Conservation (phyloP, 2,888 invertebrate species). For the Orchesella flavescens region DNA sequence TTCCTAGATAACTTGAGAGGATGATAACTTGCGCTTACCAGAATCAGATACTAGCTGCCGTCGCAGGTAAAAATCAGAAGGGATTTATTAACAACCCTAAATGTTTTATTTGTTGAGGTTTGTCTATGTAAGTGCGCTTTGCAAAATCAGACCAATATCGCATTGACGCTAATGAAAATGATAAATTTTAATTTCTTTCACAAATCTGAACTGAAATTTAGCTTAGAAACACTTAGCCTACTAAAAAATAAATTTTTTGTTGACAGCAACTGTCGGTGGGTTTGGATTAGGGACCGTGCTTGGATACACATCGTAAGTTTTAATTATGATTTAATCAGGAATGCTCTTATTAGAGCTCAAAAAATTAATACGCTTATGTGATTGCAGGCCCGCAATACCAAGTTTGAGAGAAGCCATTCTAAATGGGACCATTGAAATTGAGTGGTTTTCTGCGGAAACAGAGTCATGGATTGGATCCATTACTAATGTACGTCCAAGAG, state of each 20-base stretch:
- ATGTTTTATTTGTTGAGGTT: too few relatives aligned
- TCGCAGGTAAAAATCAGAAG: constrained; percentile 53
- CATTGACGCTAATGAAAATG: too few relatives aligned
- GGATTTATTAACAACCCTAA: too few relatives aligned
- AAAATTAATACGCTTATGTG: too few relatives aligned
- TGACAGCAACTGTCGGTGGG: constrained; percentile 84
- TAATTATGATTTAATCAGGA: too few relatives aligned
- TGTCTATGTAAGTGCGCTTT: too few relatives aligned
- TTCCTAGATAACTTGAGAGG: neutral
- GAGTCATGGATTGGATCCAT: constrained; percentile 64
- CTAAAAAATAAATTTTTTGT: neutral
- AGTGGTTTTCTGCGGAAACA: neutral
- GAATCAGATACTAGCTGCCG: constrained; percentile 59
- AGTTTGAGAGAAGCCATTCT: constrained; percentile 2
- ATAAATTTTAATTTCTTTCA: too few relatives aligned
- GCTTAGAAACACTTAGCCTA: too few relatives aligned
- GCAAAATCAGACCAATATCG: too few relatives aligned
- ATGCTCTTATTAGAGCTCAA: too few relatives aligned
- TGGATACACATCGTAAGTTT: constrained; percentile 75
- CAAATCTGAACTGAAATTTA: too few relatives aligned
- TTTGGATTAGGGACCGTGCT: constrained; percentile 84
- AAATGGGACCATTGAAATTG: neutral
- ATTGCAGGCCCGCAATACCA: constrained; percentile 47
- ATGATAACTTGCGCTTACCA: constrained; percentile 28
- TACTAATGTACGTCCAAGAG: too few relatives aligned